phyloP scores from a whole-genome alignment of 2,888 invertebrate genomes.

The Gisinianus flammeolus region DNA sequence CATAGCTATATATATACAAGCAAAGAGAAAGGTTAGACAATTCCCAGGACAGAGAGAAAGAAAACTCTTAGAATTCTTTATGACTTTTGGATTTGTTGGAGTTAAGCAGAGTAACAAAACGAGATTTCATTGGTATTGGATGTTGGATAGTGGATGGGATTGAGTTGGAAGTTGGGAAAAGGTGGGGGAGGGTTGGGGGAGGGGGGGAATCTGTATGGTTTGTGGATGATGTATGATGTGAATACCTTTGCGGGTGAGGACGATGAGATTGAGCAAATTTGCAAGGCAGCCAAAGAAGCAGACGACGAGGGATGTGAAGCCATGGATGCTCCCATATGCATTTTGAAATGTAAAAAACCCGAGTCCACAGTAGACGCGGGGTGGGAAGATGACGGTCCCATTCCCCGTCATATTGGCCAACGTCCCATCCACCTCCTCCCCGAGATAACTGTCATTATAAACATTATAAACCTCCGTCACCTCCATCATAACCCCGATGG shows the following conservation, averaged over 20 bases:
- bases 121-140: no score
- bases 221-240: no score
- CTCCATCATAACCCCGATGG: conserved; percentile 4
- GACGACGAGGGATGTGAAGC: conserved; percentile 82
- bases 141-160: no score
- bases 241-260: conserved; percentile 85
- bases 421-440: not conserved
- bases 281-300: conserved; percentile 89
- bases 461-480: conserved; percentile 22
- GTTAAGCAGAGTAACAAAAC: no score
- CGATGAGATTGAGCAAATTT: conserved; percentile 89
- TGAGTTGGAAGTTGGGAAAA: no score
- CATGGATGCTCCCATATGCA: conserved; percentile 77
- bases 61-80: no score
- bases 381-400: not conserved
- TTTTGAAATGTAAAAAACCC: conserved; percentile 69
- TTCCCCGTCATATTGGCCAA: not conserved
- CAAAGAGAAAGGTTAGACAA: no score
- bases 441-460: conserved; percentile 1
- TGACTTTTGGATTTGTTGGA: no score
- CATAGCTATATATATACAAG: no score
- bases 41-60: no score
- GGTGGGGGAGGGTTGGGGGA: no score
- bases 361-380: conserved; percentile 20
- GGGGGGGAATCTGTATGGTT: no score